A percentile compares a stretch with the other conserved stretches of the same genome.
phyloP scores from a whole-genome alignment of 2,797 vertebrate genomes.

The Acanthornis magna region DNA sequence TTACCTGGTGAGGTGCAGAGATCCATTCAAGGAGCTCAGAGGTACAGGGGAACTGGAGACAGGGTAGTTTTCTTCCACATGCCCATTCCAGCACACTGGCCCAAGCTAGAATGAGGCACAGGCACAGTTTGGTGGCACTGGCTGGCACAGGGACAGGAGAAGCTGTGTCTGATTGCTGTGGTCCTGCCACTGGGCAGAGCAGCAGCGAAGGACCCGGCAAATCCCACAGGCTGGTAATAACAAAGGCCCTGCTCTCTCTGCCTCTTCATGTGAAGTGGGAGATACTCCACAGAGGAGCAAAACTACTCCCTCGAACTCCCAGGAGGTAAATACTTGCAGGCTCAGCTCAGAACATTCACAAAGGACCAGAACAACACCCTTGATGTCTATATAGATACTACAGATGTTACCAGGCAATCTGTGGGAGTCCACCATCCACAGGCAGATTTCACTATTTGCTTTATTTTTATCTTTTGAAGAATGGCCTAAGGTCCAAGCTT shows the following conservation, averaged over 20 bases:
- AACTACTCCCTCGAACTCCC: background rate
- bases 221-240: background rate
- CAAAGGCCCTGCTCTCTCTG: background rate
- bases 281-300: background rate
- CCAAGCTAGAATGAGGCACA: background rate
- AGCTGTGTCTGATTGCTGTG: background rate
- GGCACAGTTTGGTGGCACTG: background rate
- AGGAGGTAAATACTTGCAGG: background rate
- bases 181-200: background rate
- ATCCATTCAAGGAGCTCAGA: background rate
- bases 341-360: background rate
- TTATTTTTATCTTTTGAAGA: background rate
- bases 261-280: accelerated
- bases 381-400: background rate
- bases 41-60: background rate
- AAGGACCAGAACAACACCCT: background rate
- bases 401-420: background rate
- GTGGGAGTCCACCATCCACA: background rate
- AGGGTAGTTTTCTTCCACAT: background rate
- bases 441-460: background rate
- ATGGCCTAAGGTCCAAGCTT: background rate
- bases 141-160: background rate
- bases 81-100: background rate
- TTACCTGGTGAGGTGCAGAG: background rate
- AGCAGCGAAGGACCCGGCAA: background rate